Percentiles rank a stretch among this genome's conserved stretches.
These are phyloP conservation scores for Mormyrus lacerda DNA, from an alignment of 2,113 vertebrate genomes.

Conservation along the genomic window DNA sequence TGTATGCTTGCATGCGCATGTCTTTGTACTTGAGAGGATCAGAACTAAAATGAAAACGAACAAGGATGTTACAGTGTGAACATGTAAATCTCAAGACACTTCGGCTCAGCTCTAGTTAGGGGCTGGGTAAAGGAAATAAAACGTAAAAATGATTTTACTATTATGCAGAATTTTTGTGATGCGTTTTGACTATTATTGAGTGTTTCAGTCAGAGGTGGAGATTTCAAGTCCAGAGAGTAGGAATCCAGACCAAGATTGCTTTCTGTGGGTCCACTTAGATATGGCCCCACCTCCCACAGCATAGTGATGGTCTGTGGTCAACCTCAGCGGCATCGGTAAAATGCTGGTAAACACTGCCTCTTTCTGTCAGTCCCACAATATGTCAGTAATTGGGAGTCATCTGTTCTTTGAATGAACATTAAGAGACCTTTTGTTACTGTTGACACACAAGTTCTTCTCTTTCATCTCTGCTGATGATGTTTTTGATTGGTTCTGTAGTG, in stretches of 20 bases:
- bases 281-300: background rate
- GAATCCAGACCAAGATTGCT: background rate
- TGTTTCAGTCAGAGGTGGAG: background rate
- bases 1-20: background rate
- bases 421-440: background rate
- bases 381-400: background rate
- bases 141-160: background rate
- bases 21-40: background rate
- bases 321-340: background rate
- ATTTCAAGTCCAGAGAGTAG: too few species aligned
- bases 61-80: background rate
- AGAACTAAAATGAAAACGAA: background rate
- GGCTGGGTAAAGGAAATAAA: background rate
- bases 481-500: background rate
- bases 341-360: background rate
- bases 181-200: background rate
- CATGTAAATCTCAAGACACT: background rate
- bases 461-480: background rate
- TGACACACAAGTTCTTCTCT: background rate
- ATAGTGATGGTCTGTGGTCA: background rate
- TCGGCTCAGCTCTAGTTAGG: background rate
- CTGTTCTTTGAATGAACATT: background rate
- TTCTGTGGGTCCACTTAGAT: background rate
- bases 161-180: background rate
- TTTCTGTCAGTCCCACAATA: background rate